These are phyloP conservation scores for Aphidius colemani DNA, from an alignment of 2,888 invertebrate species.

Conservation along the genomic window DNA sequence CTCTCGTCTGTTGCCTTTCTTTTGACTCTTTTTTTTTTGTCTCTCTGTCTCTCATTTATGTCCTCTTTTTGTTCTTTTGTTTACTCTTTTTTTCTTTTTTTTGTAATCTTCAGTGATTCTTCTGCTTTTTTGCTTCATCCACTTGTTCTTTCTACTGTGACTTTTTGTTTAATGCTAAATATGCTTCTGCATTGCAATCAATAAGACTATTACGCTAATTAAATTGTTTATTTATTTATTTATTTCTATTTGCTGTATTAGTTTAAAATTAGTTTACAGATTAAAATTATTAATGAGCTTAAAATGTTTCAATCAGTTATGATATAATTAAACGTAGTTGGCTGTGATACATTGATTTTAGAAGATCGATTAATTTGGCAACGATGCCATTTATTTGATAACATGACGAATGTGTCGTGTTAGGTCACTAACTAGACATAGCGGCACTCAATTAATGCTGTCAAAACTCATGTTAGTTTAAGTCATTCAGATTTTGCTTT, in stretches of 20 bases:
- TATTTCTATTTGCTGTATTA: no score
- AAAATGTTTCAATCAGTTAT: no score
- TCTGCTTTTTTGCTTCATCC: conserved; percentile 32
- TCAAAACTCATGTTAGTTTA: conserved; percentile 58
- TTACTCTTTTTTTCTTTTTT: conserved; percentile 32
- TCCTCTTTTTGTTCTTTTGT: conserved; percentile 5
- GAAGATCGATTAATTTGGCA: conserved; percentile 58
- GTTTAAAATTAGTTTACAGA: no score
- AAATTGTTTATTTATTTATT: no score
- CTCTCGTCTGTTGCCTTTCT: conserved; percentile 28
- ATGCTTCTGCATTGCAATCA: neutral
- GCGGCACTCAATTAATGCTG: conserved; percentile 60
- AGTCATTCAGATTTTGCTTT: conserved; percentile 39
- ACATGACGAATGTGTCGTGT: conserved; percentile 54
- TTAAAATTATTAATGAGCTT: no score
- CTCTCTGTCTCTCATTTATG: conserved; percentile 30
- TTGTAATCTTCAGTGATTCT: conserved; percentile 21
- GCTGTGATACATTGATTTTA: conserved; percentile 37
- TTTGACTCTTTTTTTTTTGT: conserved; percentile 30
- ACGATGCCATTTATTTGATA: conserved; percentile 57
- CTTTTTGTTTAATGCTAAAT: conserved; percentile 1
- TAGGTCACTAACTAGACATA: conserved; percentile 57
- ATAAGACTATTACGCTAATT: no score
- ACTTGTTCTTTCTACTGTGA: conserved; percentile 25
- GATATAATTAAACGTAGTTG: conserved; percentile 41